Percentiles rank a stretch among this genome's conserved stretches.
These are phyloP conservation scores for Spheniscus mendiculus DNA, from an alignment of 2,113 vertebrate species.

Conservation along the genomic window DNA sequence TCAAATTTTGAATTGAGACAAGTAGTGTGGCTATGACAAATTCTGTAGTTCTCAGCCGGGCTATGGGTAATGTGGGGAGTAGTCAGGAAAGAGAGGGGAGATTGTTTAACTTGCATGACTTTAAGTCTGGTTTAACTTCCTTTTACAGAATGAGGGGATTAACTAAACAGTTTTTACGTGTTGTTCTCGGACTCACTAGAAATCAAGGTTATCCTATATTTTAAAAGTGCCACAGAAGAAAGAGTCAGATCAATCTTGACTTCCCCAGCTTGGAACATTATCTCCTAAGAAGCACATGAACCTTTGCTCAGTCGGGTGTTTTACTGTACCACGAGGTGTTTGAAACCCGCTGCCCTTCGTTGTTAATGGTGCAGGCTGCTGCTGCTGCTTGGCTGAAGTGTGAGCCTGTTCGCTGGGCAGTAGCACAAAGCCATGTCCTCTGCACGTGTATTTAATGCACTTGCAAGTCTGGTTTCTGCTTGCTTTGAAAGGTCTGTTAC, in stretches of 20 bases:
- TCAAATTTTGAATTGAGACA: background rate
- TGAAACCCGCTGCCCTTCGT: background rate
- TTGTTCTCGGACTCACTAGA: background rate
- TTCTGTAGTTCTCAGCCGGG: background rate
- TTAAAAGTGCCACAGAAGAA: background rate
- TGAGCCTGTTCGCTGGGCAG: background rate
- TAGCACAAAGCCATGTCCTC: background rate
- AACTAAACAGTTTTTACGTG: fast-evolving
- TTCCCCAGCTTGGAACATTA: background rate
- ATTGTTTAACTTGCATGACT: background rate
- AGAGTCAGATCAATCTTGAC: background rate
- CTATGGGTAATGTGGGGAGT: background rate
- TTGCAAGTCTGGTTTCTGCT: background rate
- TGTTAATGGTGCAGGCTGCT: background rate
- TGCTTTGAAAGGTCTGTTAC: background rate
- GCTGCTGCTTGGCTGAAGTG: background rate
- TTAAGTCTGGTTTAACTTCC: background rate
- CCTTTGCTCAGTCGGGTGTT: background rate
- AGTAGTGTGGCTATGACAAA: background rate
- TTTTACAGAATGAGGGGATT: background rate
- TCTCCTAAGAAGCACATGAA: fast-evolving
- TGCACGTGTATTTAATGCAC: background rate
- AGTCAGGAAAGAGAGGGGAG: background rate
- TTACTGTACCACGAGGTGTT: fast-evolving
- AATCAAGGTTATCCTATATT: background rate